Evolutionary conservation across 30 jellyfish, hydroid and myxozoan species (phyloP), one percentile per base, ranked within the genome.

Genomic region (Nemopilema nomurai): DNA sequence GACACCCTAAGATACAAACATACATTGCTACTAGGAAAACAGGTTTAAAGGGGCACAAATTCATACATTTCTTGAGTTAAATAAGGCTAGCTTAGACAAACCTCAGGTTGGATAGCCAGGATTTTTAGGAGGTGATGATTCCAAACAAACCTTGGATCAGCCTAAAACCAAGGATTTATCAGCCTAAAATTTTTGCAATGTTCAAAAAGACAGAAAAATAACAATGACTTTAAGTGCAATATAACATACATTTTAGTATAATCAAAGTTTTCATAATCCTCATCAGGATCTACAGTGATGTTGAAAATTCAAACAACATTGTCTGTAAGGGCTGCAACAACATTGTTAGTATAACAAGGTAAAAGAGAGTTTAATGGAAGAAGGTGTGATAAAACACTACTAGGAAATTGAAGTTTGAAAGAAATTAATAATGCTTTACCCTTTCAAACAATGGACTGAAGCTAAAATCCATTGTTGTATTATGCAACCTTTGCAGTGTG

Each of bases 41-140:
- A n/a, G n/a, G n/a, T n/a, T n/a, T n/a, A n/a, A n/a, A n/a, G n/a
- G n/a, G n/a, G n/a, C n/a, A n/a, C n/a, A n/a, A n/a, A n/a, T n/a
- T n/a, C n/a, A n/a, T n/a, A n/a, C n/a, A n/a, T n/a, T n/a, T n/a
- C n/a, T n/a, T n/a, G n/a, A n/a, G n/a, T n/a, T n/a, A n/a, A n/a
- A n/a, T n/a, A n/a, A 24, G 77, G 87, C 87, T 77, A 32, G 18
- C 41, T 31, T 7, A 27, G 31, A 64, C 95, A 9, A 13, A 93
- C 98, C 96, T 93, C 98, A 26, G 98, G 98, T 62, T 93, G 98
- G 26, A 93, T 96, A 27, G 98, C 73, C 41, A 93, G 25, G 23
- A 93, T 18, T 31, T 85, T 76, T 21, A 93, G 67, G 64, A 93
- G 76, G 57, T 85, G 96, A 19, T 83, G 96, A 84, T 93, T 93